Conservation (phyloP, 2,113 vertebrate genomes). For the Pandion haliaetus region DNA sequence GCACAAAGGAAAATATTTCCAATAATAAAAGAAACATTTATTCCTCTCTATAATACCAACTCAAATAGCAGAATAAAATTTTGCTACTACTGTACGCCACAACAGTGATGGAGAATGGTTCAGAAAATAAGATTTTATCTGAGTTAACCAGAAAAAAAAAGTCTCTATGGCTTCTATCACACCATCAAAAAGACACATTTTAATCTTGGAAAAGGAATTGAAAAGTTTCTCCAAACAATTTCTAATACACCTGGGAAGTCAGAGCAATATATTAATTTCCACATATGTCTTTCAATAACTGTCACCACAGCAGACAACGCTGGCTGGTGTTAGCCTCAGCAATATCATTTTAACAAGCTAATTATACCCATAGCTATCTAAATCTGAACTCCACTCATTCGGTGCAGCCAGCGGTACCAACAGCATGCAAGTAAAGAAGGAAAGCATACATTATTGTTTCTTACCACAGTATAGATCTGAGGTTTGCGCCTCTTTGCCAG, state of each 20-base stretch:
- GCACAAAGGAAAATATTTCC: not conserved
- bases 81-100: not conserved
- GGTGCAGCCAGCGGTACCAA: not conserved
- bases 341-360: not conserved
- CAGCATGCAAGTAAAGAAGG: not conserved
- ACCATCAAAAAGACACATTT: not conserved
- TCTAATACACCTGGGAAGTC: not conserved
- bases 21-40: not conserved
- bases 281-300: not conserved
- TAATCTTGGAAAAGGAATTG: not conserved
- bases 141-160: not conserved
- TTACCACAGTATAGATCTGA: slow-evolving; percentile 98
- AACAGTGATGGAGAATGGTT: not conserved
- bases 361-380: not conserved
- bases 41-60: not conserved
- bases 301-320: not conserved
- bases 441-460: not conserved
- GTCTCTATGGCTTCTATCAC: not conserved
- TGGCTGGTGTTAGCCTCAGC: not conserved
- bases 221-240: not conserved
- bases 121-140: not conserved
- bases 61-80: not conserved
- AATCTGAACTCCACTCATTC: not conserved
- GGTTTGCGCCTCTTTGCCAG: slow-evolving; percentile 95
- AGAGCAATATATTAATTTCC: not conserved